Evolutionary conservation across 2,797 vertebrate genomes (phyloP).

Genomic region (Molossus molossus): DNA sequence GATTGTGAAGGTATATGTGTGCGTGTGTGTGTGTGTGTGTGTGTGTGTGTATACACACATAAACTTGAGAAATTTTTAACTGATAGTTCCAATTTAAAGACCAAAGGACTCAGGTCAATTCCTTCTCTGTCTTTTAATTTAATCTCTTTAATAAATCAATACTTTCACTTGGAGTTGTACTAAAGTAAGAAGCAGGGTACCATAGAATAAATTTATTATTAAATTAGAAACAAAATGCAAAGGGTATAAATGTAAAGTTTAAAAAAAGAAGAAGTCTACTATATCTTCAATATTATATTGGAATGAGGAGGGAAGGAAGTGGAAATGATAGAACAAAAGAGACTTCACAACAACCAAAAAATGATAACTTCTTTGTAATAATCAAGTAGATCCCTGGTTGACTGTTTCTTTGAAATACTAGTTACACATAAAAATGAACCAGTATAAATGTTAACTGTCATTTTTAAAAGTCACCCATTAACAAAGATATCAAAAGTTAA

Average conservation of each 20-base stretch:
- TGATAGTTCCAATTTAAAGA: constrained; percentile 34
- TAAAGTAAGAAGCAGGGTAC: constrained; percentile 56
- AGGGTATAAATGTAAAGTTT: background rate
- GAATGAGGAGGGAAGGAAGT: constrained; percentile 38
- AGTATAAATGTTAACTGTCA: background rate
- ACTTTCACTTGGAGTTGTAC: constrained; percentile 24
- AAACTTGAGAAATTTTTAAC: constrained; percentile 27
- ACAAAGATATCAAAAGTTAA: constrained; percentile 67
- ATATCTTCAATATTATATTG: constrained; percentile 39
- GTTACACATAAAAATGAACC: background rate
- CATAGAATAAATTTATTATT: background rate
- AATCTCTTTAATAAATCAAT: constrained; percentile 61
- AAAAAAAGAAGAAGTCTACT: constrained; percentile 30
- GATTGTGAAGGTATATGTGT: background rate
- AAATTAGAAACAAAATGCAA: constrained; percentile 71
- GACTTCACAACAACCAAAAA: background rate
- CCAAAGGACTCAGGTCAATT: constrained; percentile 49
- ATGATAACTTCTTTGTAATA: background rate
- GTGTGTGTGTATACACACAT: background rate
- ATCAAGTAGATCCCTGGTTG: background rate
- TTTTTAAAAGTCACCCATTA: constrained; percentile 48
- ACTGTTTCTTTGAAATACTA: constrained; percentile 2
- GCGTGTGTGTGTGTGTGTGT: too few relatives aligned
- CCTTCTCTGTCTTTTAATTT: constrained; percentile 29
- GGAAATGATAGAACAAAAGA: constrained; percentile 48